Evolutionary conservation across 1,140 invertebrate species (phyloP).

Genomic region (Uloborus diversus): DNA sequence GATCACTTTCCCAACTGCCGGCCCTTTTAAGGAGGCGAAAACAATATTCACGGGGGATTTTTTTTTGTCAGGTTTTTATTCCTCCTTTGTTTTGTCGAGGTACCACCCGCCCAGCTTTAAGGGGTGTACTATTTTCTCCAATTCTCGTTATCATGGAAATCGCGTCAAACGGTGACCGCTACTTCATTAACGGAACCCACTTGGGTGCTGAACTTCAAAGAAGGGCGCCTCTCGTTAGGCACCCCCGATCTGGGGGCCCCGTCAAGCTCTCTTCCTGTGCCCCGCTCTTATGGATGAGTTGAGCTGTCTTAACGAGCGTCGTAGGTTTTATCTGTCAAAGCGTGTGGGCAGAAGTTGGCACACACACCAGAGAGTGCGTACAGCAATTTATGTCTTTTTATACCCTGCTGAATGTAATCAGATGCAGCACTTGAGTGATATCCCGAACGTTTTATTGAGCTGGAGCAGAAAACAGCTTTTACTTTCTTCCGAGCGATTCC

Average conservation of each 20-base stretch:
- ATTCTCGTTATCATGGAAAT: conserved; percentile 37
- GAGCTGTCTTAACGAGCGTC: background rate
- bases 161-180: conserved; percentile 17
- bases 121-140: no score
- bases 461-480: background rate
- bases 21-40: no score
- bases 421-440: background rate
- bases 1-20: no score
- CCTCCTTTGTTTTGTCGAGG: no score
- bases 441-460: background rate
- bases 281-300: background rate
- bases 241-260: conserved; percentile 4
- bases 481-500: no score
- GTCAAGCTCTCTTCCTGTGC: conserved; percentile 36
- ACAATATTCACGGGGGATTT: no score
- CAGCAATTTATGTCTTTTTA: background rate
- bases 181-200: conserved; percentile 41
- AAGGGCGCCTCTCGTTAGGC: conserved; percentile 34
- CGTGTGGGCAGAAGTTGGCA: no score
- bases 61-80: no score
- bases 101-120: background rate
- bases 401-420: background rate
- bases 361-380: background rate
- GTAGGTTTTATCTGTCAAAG: conserved; percentile 16
- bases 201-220: conserved; percentile 18